These are phyloP conservation scores for Euwallacea fornicatus DNA, from an alignment of 1,140 invertebrate species.

Conservation along the genomic window DNA sequence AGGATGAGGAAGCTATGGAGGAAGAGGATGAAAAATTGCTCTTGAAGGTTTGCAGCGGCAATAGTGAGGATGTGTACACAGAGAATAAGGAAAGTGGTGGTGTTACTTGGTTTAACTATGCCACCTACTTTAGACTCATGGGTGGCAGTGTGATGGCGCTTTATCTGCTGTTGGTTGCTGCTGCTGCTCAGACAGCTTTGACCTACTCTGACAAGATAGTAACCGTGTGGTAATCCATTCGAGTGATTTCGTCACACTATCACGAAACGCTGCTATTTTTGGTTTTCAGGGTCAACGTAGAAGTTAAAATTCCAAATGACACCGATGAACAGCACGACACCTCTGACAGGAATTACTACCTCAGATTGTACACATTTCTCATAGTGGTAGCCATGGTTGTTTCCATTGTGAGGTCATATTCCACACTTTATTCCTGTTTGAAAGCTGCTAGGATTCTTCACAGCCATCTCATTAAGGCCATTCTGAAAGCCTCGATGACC, in stretches of 20 bases:
- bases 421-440: constrained; percentile 30
- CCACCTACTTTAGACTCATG: constrained; percentile 30
- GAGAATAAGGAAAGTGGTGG: constrained; percentile 29
- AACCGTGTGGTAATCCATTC: constrained; percentile 24
- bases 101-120: constrained; percentile 25
- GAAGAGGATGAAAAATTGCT: background rate
- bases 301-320: constrained; percentile 28
- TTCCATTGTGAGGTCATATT: constrained; percentile 52
- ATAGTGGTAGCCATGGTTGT: constrained; percentile 66
- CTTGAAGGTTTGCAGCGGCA: background rate
- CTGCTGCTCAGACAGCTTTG: constrained; percentile 18
- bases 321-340: constrained; percentile 3
- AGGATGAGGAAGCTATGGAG: background rate
- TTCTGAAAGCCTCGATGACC: constrained; percentile 40
- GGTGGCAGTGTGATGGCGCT: constrained; percentile 27
- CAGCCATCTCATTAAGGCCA: constrained; percentile 33
- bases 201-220: constrained; percentile 34
- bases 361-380: constrained; percentile 66
- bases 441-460: constrained; percentile 41
- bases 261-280: background rate
- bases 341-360: constrained; percentile 54
- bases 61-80: constrained; percentile 11
- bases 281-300: constrained; percentile 35
- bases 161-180: constrained; percentile 23
- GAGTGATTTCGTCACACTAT: background rate